Conservation (phyloP, 2,797 vertebrate genomes). For the Parauchenoglanis ngamensis region DNA sequence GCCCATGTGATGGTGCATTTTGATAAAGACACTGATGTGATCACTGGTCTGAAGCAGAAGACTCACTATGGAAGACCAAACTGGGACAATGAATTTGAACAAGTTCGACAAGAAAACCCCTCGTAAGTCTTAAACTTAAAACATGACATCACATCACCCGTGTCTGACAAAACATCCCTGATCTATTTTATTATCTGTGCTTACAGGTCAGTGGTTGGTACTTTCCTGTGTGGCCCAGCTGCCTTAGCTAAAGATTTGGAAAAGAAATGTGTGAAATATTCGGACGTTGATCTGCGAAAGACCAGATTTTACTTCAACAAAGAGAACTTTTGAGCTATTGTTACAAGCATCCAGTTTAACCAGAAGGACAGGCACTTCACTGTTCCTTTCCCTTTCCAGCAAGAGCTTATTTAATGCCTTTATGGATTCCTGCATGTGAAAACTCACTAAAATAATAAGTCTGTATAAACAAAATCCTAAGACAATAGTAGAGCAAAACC, state of each 20-base stretch:
- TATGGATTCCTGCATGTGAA: background rate
- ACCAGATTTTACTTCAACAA: conserved; percentile 95
- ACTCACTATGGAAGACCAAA: conserved; percentile 86
- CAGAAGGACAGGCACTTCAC: background rate
- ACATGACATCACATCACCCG: background rate
- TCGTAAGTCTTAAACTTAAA: conserved; percentile 73
- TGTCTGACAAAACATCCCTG: background rate
- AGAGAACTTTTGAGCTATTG: conserved; percentile 83
- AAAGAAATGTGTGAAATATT: conserved; percentile 83
- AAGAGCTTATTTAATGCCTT: background rate
- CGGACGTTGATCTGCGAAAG: conserved; percentile 87
- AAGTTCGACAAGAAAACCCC: conserved; percentile 82
- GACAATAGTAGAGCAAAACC: background rate
- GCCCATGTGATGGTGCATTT: conserved; percentile 77
- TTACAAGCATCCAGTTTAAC: background rate
- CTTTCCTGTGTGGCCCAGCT: conserved; percentile 85
- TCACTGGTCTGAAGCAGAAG: conserved; percentile 92
- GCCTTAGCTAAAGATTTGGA: conserved; percentile 76
- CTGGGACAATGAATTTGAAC: conserved; percentile 89
- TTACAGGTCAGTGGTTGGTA: conserved; percentile 84
- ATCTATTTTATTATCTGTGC: background rate
- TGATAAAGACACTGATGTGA: conserved; percentile 78
- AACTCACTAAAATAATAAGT: too few species aligned
- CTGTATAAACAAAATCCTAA: background rate
- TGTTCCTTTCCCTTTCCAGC: background rate